Base-by-base conservation (phyloP, 2,797 vertebrate species). In the Epinephelus malabaricus region DNA sequence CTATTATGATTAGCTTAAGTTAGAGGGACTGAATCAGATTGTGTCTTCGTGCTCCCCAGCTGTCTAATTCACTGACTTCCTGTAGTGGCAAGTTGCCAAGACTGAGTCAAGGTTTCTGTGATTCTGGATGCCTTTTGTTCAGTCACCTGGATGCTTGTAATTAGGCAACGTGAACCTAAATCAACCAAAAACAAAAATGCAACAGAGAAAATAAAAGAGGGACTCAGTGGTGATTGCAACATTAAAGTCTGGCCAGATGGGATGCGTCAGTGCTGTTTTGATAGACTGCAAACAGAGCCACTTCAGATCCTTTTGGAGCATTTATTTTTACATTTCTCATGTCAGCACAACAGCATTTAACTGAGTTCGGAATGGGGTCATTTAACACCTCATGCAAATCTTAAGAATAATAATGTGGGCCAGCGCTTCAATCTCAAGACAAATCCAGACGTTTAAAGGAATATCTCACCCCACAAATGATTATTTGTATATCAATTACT, bases 21-120 rank as follows among this genome's bases (percentile, higher is more conserved):
- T 40, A 62, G 62, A 60, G 30, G 21, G 50, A 67, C 6, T 15
- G 38, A 74, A 73, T 79, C n/a, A 4, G 18, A 59, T 61, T 4
- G 45, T 50, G n/a, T 62, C 27, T 58, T 50, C 40, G 61, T 21
- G 61, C 64, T 75, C 34, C 43, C 23, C 30, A 34, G 54, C 63
- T 83, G 82, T 71, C 47, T 69, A 9, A 79, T 81, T 77, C 61
- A 56, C 67, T 18, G 56, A 73, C 68, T 71, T 73, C 17, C 59
- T 58, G 45, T 47, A 19, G 65, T 61, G 71, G 71, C 38, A 65
- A 59, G 25, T 70, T 73, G 58, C 75, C 82, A 81, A 77, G 58
- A 63, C 2, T 0, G 14, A 46, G 59, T 80, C 67, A 47, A 69
- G 60, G 25, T 63, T 13, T 50, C 40, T 55, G 46, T 45, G 59